These are phyloP conservation scores for Cryptoleucopteryx plumbea DNA, from an alignment of 2,113 vertebrate genomes.

Conservation along the genomic window DNA sequence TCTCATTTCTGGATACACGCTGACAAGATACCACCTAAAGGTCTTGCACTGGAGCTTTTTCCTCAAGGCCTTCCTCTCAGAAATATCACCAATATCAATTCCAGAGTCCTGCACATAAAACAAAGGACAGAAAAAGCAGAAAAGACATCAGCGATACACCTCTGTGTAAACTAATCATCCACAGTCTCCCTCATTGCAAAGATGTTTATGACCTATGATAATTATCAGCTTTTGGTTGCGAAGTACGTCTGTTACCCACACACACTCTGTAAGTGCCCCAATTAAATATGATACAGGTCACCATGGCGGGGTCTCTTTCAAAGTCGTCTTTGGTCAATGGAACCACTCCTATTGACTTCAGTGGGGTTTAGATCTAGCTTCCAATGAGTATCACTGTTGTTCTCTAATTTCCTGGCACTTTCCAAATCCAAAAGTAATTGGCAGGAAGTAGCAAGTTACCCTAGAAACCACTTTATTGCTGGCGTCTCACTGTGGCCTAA, in stretches of 20 bases:
- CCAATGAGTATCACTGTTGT: not conserved
- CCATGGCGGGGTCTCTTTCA: not conserved
- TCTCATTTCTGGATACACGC: slow-evolving; percentile 96
- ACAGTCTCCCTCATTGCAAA: not conserved
- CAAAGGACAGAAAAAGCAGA: not conserved
- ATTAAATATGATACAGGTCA: not conserved
- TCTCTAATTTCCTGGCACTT: not conserved
- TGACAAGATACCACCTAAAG: slow-evolving; percentile 97
- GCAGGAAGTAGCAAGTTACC: not conserved
- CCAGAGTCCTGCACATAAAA: slow-evolving; percentile 84
- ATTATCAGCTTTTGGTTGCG: not conserved
- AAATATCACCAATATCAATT: slow-evolving; percentile 95
- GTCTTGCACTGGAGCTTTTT: slow-evolving; percentile 96
- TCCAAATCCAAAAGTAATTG: not conserved
- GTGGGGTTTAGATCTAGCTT: not conserved
- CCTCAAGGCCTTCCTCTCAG: slow-evolving; percentile 90
- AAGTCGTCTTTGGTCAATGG: not conserved
- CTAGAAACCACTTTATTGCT: not conserved
- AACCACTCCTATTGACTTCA: not conserved
- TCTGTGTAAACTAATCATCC: not conserved
- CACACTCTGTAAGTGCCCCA: not conserved
- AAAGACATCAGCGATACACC: not conserved
- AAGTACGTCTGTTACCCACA: not conserved
- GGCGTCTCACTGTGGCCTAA: not conserved
- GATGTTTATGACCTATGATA: not conserved